Base-by-base conservation (phyloP, 37 sponge, comb jelly and placozoan species). In the Theonella swinhoei region DNA sequence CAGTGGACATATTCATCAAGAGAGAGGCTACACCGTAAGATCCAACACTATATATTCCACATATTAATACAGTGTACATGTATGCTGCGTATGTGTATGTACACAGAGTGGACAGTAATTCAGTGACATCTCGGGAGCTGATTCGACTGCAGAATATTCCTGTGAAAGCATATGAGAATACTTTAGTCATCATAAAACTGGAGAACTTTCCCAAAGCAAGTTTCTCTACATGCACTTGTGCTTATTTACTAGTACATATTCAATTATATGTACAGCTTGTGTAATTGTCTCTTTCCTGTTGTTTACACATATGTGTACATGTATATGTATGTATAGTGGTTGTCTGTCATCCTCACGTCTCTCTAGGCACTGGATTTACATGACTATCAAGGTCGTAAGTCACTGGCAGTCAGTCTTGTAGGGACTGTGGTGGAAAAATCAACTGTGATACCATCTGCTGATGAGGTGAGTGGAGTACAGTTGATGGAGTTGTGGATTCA, bases 171-270 rank as follows among this genome's bases (percentile, higher is more conserved):
- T 96, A 96, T 80, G 88, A 96, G 43, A 87, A 94, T 68, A 79
- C 97, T 4, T 87, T 99, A 76, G 94, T 94, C 25, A 65, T 99
- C 42, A 86, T 99, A 2, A 75, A 96, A 61, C 68, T 99, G 87
- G 78, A 88, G 26, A 65, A 88, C 76, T 95, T 82, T 76, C 65
- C 95, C 20, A 42, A 62, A 5, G 67, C 91, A 14, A 47, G 54
- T 7, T 7, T 47, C 54, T 14, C 54, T 17, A 7, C 54, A 47
- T n/a, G n/a, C n/a, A n/a, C n/a, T n/a, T n/a, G n/a, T n/a, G n/a
- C n/a, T n/a, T n/a, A n/a, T n/a, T n/a, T n/a, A n/a, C n/a, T n/a
- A n/a, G n/a, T n/a, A n/a, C n/a, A n/a, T n/a, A n/a, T n/a, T n/a
- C n/a, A n/a, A n/a, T n/a, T n/a, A n/a, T n/a, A n/a, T n/a, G n/a